phyloP scores from a whole-genome alignment of 2,888 invertebrate genomes.

The Tachystola acroxantha region DNA sequence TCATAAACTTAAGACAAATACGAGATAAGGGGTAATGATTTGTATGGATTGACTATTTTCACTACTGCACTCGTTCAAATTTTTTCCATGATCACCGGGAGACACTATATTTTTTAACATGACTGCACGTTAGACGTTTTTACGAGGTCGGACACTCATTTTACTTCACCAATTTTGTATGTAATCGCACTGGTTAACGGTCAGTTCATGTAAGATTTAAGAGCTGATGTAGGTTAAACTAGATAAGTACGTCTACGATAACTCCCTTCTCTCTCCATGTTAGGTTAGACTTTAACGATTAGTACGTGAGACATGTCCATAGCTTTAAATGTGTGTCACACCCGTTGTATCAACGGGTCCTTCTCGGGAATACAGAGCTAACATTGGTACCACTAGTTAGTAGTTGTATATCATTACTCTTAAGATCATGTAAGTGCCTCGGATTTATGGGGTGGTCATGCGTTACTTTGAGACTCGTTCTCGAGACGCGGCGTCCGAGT shows the following conservation, averaged over 20 bases:
- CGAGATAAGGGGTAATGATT: slow-evolving; percentile 43
- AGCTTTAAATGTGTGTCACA: slow-evolving; percentile 74
- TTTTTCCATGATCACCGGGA: slow-evolving; percentile 52
- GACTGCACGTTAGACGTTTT: slow-evolving; percentile 64
- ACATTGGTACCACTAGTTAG: slow-evolving; percentile 65
- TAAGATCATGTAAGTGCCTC: slow-evolving; percentile 77
- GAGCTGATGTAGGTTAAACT: slow-evolving; percentile 63
- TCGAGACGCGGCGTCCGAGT: slow-evolving; percentile 16
- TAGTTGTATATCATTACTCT: slow-evolving; percentile 74
- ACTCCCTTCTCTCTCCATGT: slow-evolving; percentile 70
- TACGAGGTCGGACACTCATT: slow-evolving; percentile 62
- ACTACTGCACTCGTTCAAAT: slow-evolving; percentile 66
- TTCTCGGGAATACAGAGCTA: slow-evolving; percentile 61
- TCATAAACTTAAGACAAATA: slow-evolving; percentile 32
- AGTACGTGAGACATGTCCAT: slow-evolving; percentile 75
- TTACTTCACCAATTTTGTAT: slow-evolving; percentile 68
- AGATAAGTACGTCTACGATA: slow-evolving; percentile 66
- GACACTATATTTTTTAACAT: slow-evolving; percentile 60
- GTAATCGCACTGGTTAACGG: slow-evolving; percentile 66
- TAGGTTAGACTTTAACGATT: slow-evolving; percentile 66
- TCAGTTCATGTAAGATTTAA: slow-evolving; percentile 64
- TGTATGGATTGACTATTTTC: slow-evolving; percentile 54
- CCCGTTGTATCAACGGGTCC: slow-evolving; percentile 75
- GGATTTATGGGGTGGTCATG: slow-evolving; percentile 65
- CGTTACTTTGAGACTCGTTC: slow-evolving; percentile 43